phyloP scores from a whole-genome alignment of 2,888 invertebrate genomes.

The Flexamia atlantica region DNA sequence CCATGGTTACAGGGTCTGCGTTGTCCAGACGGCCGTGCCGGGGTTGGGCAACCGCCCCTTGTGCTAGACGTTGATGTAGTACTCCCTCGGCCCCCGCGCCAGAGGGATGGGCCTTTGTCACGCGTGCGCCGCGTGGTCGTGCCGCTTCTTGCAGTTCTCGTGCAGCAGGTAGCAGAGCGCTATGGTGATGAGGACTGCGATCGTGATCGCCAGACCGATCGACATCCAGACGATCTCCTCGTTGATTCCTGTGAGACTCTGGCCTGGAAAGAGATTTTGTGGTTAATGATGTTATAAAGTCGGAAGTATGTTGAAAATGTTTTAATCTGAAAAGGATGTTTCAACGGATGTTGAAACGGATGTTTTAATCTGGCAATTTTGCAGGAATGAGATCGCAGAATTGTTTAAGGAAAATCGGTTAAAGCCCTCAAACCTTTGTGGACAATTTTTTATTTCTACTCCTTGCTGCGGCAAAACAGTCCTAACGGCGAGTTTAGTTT shows the following conservation, averaged over 20 bases:
- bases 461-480: too few species aligned
- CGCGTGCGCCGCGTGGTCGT: conserved; percentile 75
- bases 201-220: conserved; percentile 91
- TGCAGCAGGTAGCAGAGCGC: conserved; percentile 89
- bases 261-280: conserved; percentile 79
- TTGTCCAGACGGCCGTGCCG: not conserved
- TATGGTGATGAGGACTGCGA: conserved; percentile 88
- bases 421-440: too few species aligned
- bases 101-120: conserved; percentile 67
- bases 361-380: too few species aligned
- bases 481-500: too few species aligned
- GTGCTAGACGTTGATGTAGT: conserved; percentile 68
- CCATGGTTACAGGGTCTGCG: not conserved
- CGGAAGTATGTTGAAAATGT: too few species aligned
- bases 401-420: too few species aligned
- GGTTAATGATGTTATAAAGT: too few species aligned
- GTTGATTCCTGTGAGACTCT: conserved; percentile 90
- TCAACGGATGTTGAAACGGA: too few species aligned
- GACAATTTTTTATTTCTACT: too few species aligned
- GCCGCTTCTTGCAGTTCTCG: conserved; percentile 88
- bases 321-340: too few species aligned
- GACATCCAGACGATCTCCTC: conserved; percentile 94
- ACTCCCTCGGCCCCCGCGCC: conserved; percentile 66
- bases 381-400: too few species aligned
- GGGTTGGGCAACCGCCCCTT: not conserved